Evolutionary conservation across 2,797 vertebrate species (phyloP), one percentile per base, ranked within the genome.

Genomic region (Cryptoblepharus egeriae): DNA sequence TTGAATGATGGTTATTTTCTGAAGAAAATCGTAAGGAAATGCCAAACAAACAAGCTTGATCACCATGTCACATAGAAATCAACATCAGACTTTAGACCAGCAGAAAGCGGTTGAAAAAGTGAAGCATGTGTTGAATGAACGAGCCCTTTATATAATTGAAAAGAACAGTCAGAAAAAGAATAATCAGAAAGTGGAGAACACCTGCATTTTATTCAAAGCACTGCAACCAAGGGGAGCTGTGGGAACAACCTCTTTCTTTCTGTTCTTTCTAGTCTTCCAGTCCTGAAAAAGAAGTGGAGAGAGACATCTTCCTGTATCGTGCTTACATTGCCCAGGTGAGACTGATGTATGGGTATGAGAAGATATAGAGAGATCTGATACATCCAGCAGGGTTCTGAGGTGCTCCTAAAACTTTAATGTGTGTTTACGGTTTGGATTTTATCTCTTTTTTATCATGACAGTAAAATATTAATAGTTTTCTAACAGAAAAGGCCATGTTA

Each of bases 311-410:
- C 95, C 89, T 99, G 57, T 99, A 98, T 93, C 96, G 98, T 93
- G 97, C 98, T 0, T 99, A 98, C 91, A 96, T 99, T 0, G 98
- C 98, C 6, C 98, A 99, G 98, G 98, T 99, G 92, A 95, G 78
- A 49, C 26, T 2, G 0, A 0, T 0, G 64, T 3, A 0, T 0
- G 1, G 1, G 28, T 55, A 22, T 13, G 20, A 13, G 52, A 39
- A 20, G 20, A 0, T 3, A 1, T 2, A 5, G 0, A 12, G 35
- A 4, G 12, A 49, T 0, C 7, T 0, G 37, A 1, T 1, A 0
- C 3, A n/a, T n/a, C n/a, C n/a, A n/a, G n/a, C 0, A 0, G 49
- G 42, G 28, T 52, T 32, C 58, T 15, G 0, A 30, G 35, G 1
- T 35, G 4, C 4, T 35, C 20, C 26, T 45, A 4, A 49, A 20